These are phyloP conservation scores for Pteronura brasiliensis DNA, from an alignment of 2,113 vertebrate species.

Conservation along the genomic window DNA sequence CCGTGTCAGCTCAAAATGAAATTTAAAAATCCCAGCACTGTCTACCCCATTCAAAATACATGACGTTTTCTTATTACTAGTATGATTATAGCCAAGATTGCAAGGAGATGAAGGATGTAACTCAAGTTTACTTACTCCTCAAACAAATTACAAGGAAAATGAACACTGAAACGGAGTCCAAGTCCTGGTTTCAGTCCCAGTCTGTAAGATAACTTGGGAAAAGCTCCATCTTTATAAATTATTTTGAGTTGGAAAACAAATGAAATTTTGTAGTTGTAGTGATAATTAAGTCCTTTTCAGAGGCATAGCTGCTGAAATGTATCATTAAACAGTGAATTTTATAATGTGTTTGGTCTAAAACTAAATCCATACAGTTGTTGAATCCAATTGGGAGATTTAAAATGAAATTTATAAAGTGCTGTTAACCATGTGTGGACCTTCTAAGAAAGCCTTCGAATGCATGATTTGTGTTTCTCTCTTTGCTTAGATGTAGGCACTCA, in stretches of 20 bases:
- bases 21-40: background rate
- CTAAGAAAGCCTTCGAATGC: background rate
- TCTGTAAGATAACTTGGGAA: background rate
- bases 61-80: background rate
- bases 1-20: background rate
- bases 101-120: background rate
- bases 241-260: background rate
- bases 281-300: background rate
- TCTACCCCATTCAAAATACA: background rate
- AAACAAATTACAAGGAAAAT: background rate
- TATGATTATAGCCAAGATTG: background rate
- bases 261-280: slow-evolving; percentile 3
- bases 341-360: background rate
- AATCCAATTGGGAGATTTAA: background rate
- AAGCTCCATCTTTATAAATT: background rate
- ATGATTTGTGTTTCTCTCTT: background rate
- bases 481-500: background rate
- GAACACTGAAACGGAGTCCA: background rate
- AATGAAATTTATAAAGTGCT: background rate
- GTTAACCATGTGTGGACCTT: background rate
- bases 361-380: background rate
- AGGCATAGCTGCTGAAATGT: background rate
- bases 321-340: background rate
- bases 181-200: background rate
- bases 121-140: background rate